A percentile compares a stretch with the other conserved stretches of the same genome.
These are phyloP conservation scores for Istiophorus platypterus DNA, from an alignment of 2,113 vertebrate genomes.

Conservation along the genomic window DNA sequence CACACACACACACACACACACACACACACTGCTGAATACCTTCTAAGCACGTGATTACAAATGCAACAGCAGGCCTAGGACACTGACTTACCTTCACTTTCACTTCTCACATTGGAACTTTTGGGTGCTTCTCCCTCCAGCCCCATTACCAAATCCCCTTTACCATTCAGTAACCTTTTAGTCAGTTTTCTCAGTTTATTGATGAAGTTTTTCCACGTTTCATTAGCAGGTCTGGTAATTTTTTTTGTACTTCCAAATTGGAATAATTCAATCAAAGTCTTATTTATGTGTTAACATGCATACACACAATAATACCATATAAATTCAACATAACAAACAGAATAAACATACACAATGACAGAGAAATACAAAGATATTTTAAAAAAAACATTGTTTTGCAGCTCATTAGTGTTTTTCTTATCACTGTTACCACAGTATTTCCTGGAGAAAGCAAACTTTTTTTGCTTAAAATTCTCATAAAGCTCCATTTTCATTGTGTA, in stretches of 20 bases:
- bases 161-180: background rate
- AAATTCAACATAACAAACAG: background rate
- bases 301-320: background rate
- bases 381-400: background rate
- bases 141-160: background rate
- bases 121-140: background rate
- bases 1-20: background rate
- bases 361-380: background rate
- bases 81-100: constrained; percentile 30
- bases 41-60: constrained; percentile 28
- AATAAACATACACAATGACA: background rate
- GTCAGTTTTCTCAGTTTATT: background rate
- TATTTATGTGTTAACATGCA: background rate
- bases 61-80: constrained; percentile 14
- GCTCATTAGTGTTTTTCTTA: background rate
- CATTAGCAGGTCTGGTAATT: background rate
- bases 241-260: background rate
- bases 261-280: background rate
- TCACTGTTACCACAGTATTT: background rate
- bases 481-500: background rate
- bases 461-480: background rate
- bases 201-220: background rate
- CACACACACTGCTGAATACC: background rate
- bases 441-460: background rate
- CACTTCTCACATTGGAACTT: background rate